Base-by-base conservation (phyloP, 2,113 vertebrate genomes). In the Dromas ardeola region DNA sequence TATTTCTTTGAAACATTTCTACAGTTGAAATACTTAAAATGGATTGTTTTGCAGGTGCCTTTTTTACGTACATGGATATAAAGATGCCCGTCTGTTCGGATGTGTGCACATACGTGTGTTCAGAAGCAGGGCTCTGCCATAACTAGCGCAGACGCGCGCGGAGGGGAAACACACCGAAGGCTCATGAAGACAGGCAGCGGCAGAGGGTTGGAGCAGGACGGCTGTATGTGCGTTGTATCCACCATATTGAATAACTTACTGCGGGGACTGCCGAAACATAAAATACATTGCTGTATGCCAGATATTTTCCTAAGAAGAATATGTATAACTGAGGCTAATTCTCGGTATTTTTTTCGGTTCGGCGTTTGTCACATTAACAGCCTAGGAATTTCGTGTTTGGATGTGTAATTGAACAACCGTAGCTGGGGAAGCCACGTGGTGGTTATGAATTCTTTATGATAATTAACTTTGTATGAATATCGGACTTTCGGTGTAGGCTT, bases 71-170 rank as follows among this genome's bases (percentile, higher is more conserved):
- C 18, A 1, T 0, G 11, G 52, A 8, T 29, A 20, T 59, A 27
- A 52, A 49, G 65, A 18, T 4, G 9, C 6, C 0, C 36, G 1
- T 49, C 20, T 65, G 1, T 49, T 30, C 58, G 65, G 77, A 30
- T 9, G 30, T 42, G 62, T 38, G 59, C 32, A 26, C 63, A 0
- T 66, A 27, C 32, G 52, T 81, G 4, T 38, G 20, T 76, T 47
- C 32, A 6, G 29, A 58, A 88, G 58, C 61, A 21, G 5, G 38
- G 65, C 63, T n/a, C 1, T 30, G 72, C 86, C 88, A 22, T 25
- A 50, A 88, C 52, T 55, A 90, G 63, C 81, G 18, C 22, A 32
- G 34, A 29, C 50, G 11, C 34, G 52, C 13, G 32, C 79, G 53
- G n/a, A 25, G 42, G 85, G 88, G 59, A 42, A 83, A 50, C 55